phyloP scores from a whole-genome alignment of 2,113 vertebrate genomes.

The Microcebus ravelobensis region DNA sequence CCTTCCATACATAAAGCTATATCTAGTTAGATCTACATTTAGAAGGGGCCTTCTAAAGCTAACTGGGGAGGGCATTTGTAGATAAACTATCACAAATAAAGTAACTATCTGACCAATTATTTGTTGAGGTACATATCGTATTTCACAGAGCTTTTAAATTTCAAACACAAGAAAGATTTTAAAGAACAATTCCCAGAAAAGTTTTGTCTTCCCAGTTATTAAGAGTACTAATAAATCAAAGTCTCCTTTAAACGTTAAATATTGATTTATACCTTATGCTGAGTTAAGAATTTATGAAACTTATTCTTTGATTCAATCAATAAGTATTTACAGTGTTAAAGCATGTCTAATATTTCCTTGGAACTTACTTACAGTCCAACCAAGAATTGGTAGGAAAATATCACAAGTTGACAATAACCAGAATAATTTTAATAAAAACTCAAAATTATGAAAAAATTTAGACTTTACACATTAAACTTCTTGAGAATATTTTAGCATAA shows the following conservation, averaged over 20 bases:
- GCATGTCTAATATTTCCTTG: background rate
- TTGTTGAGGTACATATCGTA: background rate
- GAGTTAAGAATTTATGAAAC: constrained; percentile 27
- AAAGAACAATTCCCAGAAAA: constrained; percentile 49
- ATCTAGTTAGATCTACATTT: constrained; percentile 1
- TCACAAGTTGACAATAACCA: constrained; percentile 59
- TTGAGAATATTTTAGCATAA: constrained; percentile 80
- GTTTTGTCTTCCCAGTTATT: background rate
- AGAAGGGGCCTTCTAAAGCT: constrained; percentile 4
- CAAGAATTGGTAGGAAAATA: constrained; percentile 56
- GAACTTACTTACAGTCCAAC: constrained; percentile 4
- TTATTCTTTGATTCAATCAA: constrained; percentile 26
- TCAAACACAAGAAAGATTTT: background rate
- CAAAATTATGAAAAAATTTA: constrained; percentile 68
- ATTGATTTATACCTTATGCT: constrained; percentile 49
- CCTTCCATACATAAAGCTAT: background rate
- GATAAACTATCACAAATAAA: constrained; percentile 1
- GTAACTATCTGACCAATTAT: constrained; percentile 5
- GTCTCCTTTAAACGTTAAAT: constrained; percentile 38
- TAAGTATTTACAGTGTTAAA: background rate
- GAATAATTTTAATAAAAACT: constrained; percentile 70
- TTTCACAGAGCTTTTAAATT: constrained; percentile 13
- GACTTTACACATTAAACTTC: constrained; percentile 69
- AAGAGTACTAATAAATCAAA: constrained; percentile 5
- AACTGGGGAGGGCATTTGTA: background rate